Base-by-base conservation (phyloP, 2,113 vertebrate genomes). In the Leptobrachium ailaonicum region DNA sequence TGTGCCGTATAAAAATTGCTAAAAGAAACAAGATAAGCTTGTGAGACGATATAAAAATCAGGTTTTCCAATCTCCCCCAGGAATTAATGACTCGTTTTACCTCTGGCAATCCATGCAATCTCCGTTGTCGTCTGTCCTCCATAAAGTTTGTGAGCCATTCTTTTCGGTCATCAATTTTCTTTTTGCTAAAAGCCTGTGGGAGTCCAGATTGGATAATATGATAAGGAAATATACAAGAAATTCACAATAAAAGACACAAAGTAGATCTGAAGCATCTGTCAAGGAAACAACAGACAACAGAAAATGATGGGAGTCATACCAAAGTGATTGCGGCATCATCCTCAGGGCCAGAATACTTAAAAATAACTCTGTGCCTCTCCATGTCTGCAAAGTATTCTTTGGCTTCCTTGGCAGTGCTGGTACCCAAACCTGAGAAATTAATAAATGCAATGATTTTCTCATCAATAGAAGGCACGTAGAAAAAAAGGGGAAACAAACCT, bases 71-170 rank as follows among this genome's bases (percentile, higher is more conserved):
- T 62, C 72, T 69, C 41, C 82, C 53, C 13, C 79, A 9, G 44
- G 45, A 12, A 14, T 50, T 50, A 71, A 4, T 6, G 66, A 56
- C 47, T 41, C 44, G 54, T 84, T 87, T 91, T 84, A 98, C 98
- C 95, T 99, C 97, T 0, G 98, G 97, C 83, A 99, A 90, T 82
- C 97, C 97, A 12, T 99, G 97, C 87, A 98, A 90, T 83, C 98
- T 94, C 83, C 97, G 94, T 88, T 99, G 97, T 53, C 98, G 89
- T 73, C 97, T 90, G 88, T 99, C 97, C 84, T 98, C 96, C 98
- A 99, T 99, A 86, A 98, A 99, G 87, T 99, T 99, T 64, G 98
- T 99, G 82, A 99, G 88, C 98, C 98, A 99, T 80, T 99, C 97
- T 89, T 99, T 99, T 82, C 98, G 91, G 89, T 99, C 98, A 78